Evolutionary conservation across 2,113 vertebrate species (phyloP), one percentile per base, ranked within the genome.

Genomic region (Abramis brama): DNA sequence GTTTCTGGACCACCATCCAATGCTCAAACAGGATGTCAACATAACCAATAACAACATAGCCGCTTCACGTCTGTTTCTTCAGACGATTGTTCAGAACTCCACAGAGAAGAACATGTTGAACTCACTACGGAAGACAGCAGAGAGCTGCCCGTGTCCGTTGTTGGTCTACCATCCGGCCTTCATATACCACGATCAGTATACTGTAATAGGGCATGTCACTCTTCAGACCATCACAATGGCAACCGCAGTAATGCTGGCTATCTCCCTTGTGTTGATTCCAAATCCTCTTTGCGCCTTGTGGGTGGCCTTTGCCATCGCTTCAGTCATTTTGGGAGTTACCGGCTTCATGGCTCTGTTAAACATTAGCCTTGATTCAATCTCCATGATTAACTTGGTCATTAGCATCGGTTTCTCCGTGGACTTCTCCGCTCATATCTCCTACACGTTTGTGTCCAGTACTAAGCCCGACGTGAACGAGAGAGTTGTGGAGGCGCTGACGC

Each of bases 361-460:
- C 2, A 90, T 96, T 2, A 95, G 88, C 89, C 93, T 96, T 60
- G 95, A 97, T 85, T 95, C 94, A 39, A 92, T 95, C 86, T 94
- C 95, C 77, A 94, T 95, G 93, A 96, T 94, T 52, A 96, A 93
- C 79, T 91, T 95, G 76, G 88, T 96, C 80, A 95, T 95, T 91
- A 95, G 92, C 87, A 95, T 96, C n/a, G 94, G 95, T 8, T 97
- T 97, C 88, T 93, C 94, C 0, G 96, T 96, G 1, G 94, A 91
- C 86, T 96, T 96, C 90, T 96, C 94, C 23, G 92, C 94, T 50
- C 95, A 94, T 30, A 91, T 94, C 50, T 93, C 94, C 21, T 95
- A 94, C 47, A 73, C 92, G 23, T 96, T 95, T 90, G 92, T 96
- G 82, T 94, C 93, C 30, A 95, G 92, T 88, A 0, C 78, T 2